A percentile compares a stretch with the other conserved stretches of the same genome.
These are phyloP conservation scores for Aulostomus chinensis DNA, from an alignment of 2,797 vertebrate species.

Conservation along the genomic window DNA sequence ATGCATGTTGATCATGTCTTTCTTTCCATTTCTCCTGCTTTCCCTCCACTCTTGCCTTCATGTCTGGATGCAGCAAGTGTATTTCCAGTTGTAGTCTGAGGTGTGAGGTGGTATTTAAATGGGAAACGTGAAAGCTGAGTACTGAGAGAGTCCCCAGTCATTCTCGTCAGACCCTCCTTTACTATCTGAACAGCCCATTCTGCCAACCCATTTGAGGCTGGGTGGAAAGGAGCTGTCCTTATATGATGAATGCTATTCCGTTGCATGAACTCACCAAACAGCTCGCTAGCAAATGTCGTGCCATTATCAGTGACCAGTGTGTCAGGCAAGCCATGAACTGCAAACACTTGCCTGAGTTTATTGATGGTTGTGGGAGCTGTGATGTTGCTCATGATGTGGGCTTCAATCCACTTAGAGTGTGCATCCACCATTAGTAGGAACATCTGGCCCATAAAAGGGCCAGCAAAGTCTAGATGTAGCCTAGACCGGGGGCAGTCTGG, in stretches of 20 bases:
- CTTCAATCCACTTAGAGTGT: constrained; percentile 14
- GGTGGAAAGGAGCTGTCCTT: constrained; percentile 5
- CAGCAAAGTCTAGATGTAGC: constrained; percentile 26
- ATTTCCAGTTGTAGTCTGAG: background rate
- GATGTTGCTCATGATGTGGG: constrained; percentile 19
- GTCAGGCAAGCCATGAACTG: background rate
- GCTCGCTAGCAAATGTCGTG: constrained; percentile 8
- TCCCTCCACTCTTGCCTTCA: constrained; percentile 13
- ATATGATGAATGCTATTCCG: constrained; percentile 9
- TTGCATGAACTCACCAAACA: constrained; percentile 23
- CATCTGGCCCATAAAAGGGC: constrained; percentile 5
- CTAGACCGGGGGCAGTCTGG: constrained; percentile 15
- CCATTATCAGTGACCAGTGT: constrained; percentile 32
- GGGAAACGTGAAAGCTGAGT: constrained; percentile 3
- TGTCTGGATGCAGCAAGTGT: constrained; percentile 11
- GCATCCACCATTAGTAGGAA: constrained; percentile 7
- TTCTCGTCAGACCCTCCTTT: constrained; percentile 1
- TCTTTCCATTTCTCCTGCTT: constrained; percentile 12
- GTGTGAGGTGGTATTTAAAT: constrained; percentile 10
- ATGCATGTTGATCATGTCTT: background rate
- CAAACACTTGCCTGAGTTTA: constrained; percentile 17
- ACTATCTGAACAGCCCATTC: background rate
- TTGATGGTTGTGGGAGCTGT: constrained; percentile 10
- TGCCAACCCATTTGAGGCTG: background rate
- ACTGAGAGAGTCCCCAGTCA: background rate